phyloP scores from a whole-genome alignment of 2,113 vertebrate species.

The Poeciliopsis occidentalis region DNA sequence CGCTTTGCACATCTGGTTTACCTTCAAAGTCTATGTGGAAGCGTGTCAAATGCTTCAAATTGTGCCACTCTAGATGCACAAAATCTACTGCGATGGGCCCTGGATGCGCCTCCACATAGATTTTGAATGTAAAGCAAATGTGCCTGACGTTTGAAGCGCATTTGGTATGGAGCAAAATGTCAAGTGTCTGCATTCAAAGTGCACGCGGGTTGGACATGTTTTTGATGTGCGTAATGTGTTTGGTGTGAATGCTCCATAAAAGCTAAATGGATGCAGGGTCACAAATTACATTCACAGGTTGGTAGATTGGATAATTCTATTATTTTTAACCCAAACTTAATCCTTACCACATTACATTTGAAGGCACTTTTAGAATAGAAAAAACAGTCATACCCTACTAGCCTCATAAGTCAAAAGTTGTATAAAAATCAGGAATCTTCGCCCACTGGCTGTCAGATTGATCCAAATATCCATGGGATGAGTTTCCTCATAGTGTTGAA shows the following conservation, averaged over 20 bases:
- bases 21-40: no score
- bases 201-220: no score
- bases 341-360: neutral
- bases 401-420: slow-evolving; percentile 9
- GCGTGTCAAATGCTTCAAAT: no score
- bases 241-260: neutral
- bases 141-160: no score
- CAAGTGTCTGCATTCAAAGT: no score
- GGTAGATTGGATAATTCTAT: neutral
- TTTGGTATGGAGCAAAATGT: no score
- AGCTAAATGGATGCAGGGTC: neutral
- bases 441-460: slow-evolving; percentile 39
- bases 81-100: no score
- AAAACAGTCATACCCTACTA: neutral
- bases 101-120: no score
- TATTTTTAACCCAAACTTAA: neutral
- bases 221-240: no score
- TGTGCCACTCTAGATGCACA: no score
- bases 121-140: no score
- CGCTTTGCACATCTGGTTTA: no score
- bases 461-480: slow-evolving; percentile 50
- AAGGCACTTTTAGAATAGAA: neutral
- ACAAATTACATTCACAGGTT: neutral
- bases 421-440: slow-evolving; percentile 1
- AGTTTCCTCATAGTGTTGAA: slow-evolving; percentile 48